Conservation (phyloP, 2,888 invertebrate species). For the Drosophila atripex region DNA sequence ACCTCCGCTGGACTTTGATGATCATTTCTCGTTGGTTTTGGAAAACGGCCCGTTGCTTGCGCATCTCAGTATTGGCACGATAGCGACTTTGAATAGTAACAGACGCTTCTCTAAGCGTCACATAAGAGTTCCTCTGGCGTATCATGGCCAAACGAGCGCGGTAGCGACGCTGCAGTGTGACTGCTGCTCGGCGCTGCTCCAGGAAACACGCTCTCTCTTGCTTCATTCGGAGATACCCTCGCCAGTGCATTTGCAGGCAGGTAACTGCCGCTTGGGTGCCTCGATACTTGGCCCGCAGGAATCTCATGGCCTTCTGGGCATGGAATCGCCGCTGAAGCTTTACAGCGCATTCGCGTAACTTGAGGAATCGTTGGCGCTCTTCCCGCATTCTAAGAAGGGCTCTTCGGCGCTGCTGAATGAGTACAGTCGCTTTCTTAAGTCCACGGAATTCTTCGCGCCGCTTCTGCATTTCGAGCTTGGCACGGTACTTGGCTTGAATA, state of each 20-base stretch:
- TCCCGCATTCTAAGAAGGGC: constrained; percentile 62
- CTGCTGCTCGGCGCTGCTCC: constrained; percentile 32
- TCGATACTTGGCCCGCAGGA: constrained; percentile 75
- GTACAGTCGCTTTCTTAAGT: constrained; percentile 57
- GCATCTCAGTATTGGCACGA: constrained; percentile 61
- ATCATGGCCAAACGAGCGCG: constrained; percentile 71
- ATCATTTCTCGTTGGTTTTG: constrained; percentile 62
- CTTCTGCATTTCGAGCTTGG: constrained; percentile 68
- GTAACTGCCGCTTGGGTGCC: constrained; percentile 72
- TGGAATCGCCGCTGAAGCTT: constrained; percentile 71
- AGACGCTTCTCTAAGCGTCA: constrained; percentile 70
- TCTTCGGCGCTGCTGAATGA: constrained; percentile 82
- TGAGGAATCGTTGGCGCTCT: constrained; percentile 52
- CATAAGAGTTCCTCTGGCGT: constrained; percentile 58
- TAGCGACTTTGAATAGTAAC: constrained; percentile 68
- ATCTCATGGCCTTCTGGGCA: constrained; percentile 76
- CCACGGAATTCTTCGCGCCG: constrained; percentile 59
- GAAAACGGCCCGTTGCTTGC: constrained; percentile 47
- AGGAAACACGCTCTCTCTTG: constrained; percentile 39
- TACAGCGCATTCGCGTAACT: constrained; percentile 79
- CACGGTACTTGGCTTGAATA: constrained; percentile 79
- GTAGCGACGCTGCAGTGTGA: constrained; percentile 51
- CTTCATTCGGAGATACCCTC: constrained; percentile 65
- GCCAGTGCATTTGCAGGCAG: constrained; percentile 83
- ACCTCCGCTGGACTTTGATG: constrained; percentile 75